Base-by-base conservation (phyloP, 2,888 invertebrate species). In the Dione vanillae region DNA sequence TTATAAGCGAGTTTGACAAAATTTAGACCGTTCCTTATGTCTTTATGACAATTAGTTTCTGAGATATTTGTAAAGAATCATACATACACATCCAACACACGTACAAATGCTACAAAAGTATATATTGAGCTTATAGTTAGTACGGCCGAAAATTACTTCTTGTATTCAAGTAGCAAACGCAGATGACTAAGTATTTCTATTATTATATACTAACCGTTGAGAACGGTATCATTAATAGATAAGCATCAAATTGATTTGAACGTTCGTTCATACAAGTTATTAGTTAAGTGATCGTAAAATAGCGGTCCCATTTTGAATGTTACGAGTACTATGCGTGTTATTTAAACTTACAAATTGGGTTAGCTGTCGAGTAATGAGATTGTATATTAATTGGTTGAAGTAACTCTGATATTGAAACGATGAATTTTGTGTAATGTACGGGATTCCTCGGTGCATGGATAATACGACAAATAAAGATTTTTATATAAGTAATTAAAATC, bases 141-240 rank as follows among this genome's bases (percentile, higher is more conserved):
- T 10, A 61, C 10, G 9, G 7, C 27, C 27, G 59, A 61, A 61
- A 45, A n/a, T 52, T 19, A 52, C 27, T 19, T 43, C 49, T 59
- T 41, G 40, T 20, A 64, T 11, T 37, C 37, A 0, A 37, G 37
- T 5, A 11, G n/a, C 16, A 27, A n/a, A 51, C 56, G 11, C 10
- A 41, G 49, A 64, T 52, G 45, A 58, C 70, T 52, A 51, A 41
- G 65, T 61, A 49, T 41, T 72, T 72, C 45, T 62, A 69, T 68
- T 69, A 61, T 65, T 16, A 51, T 51, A 59, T 62, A 72, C 67
- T 56, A 67, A 74, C 74, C 76, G 78, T 74, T 66, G 64, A 70
- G 73, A 78, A 80, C 80, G 78, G 79, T 78, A 77, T 73, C 62
- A 61, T 40, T 67, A 76, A 73, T 76, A 76, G 78, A 78, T 80